Evolutionary conservation across 1,140 invertebrate species (phyloP), one percentile per base, ranked within the genome.

Genomic region (Drosophila grimshawi): DNA sequence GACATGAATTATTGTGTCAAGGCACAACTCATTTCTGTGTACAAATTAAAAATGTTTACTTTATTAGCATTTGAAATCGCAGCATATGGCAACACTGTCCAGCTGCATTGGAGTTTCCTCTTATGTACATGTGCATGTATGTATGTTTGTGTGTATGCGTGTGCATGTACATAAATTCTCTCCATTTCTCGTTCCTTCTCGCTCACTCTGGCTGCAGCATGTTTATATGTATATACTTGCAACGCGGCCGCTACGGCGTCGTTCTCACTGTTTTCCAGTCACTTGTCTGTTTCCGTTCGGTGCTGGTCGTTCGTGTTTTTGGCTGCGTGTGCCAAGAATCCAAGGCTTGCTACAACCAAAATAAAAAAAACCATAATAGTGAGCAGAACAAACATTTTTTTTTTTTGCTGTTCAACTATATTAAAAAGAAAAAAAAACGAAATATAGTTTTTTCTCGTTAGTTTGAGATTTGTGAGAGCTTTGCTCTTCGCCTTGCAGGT

Each of bases 261-360:
- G 60, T 75, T 75, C 59, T 70, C 55, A 51, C 43, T 30, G 61
- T 64, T 70, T 74, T 63, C 53, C 72, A 75, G 67, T 75, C 67
- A 75, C 67, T 75, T 70, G 72, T 53, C 60, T 64, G 53, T 64
- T 70, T 64, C 53, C 53, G 45, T 11, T 64, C 48, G 52, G 46
- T 59, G 72, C 35, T 59, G 67, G 66, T 70, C 29, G 59, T 70
- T 64, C 46, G 46, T 8, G 41, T 56, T 29, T 41, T 52, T n/a
- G 62, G 33, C 7, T 55, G 41, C 35, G 49, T 51, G 19, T 45
- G 30, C 30, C 30, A 51, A 69, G 39, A 75, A 69, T 43, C 7
- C 48, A 69, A 63, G n/a, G 6, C 52, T 57, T 52, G 63, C 41
- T 41, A 33, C 41, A 60, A 48, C 19, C 19, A 19, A 19, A 19